These are phyloP conservation scores for Orchesella cincta DNA, from an alignment of 1,140 invertebrate species.

Conservation along the genomic window DNA sequence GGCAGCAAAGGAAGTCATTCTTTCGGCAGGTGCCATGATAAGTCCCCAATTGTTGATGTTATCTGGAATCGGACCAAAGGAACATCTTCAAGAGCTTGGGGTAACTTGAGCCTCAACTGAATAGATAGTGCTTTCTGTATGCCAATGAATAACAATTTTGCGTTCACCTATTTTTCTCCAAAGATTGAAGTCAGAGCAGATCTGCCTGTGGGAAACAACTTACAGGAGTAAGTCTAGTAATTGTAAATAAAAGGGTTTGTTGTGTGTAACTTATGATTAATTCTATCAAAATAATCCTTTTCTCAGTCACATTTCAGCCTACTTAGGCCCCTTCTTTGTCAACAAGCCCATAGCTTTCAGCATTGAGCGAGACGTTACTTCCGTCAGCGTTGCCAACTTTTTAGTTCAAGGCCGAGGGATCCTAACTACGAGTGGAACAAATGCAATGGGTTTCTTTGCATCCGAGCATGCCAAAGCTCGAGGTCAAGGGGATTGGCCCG, in stretches of 20 bases:
- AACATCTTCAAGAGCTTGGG: conserved; percentile 1
- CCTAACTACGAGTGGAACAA: conserved; percentile 30
- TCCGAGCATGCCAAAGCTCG: conserved; percentile 32
- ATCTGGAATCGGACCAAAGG: conserved; percentile 6
- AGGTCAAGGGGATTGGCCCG: conserved; percentile 43
- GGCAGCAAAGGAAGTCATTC: conserved; percentile 7
- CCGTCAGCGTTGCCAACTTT: conserved; percentile 19
- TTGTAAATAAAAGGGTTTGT: too few species aligned
- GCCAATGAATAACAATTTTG: too few species aligned
- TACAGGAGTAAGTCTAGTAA: too few species aligned
- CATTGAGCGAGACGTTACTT: conserved; percentile 38
- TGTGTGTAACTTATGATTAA: too few species aligned
- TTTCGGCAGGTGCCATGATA: conserved; percentile 24
- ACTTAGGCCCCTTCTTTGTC: conserved; percentile 41
- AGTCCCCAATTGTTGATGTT: conserved; percentile 9
- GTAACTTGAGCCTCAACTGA: too few species aligned
- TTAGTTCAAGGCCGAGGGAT: conserved; percentile 19
- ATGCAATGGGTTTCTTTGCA: conserved; percentile 34
- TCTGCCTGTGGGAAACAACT: conserved; percentile 22
- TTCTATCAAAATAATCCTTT: too few species aligned
- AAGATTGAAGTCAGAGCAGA: conserved; percentile 11
- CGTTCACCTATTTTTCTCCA: too few species aligned
- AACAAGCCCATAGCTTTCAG: conserved; percentile 26
- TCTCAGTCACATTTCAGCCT: conserved; percentile 41
- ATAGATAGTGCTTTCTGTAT: too few species aligned